phyloP scores from a whole-genome alignment of 2,888 invertebrate species.

The Ellobium chinense region DNA sequence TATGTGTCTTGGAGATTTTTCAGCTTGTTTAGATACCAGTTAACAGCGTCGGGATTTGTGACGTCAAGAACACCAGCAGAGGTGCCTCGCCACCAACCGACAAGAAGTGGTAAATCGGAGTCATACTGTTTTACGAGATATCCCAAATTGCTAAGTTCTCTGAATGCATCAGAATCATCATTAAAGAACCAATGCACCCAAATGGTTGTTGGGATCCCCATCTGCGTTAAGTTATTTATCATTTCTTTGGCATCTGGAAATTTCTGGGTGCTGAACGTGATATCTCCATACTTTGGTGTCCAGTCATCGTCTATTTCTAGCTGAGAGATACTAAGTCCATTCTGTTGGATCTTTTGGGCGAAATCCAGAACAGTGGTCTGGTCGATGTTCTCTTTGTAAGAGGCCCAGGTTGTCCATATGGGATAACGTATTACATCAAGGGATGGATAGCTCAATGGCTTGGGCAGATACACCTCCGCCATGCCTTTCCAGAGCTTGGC shows the following conservation, averaged over 20 bases:
- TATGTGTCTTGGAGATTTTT: slow-evolving; percentile 83
- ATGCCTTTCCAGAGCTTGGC: slow-evolving; percentile 76
- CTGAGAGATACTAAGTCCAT: slow-evolving; percentile 70
- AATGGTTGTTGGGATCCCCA: slow-evolving; percentile 88
- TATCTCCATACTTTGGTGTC: slow-evolving; percentile 92
- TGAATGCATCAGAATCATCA: slow-evolving; percentile 87
- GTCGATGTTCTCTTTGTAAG: slow-evolving; percentile 85
- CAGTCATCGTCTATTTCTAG: slow-evolving; percentile 90
- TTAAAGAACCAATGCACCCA: slow-evolving; percentile 82
- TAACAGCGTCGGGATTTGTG: slow-evolving; percentile 89
- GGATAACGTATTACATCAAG: slow-evolving; percentile 87
- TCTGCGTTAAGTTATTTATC: slow-evolving; percentile 81
- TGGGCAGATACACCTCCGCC: slow-evolving; percentile 83
- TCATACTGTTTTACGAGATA: slow-evolving; percentile 38
- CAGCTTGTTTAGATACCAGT: slow-evolving; percentile 87
- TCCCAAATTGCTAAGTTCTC: slow-evolving; percentile 79
- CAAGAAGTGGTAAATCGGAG: slow-evolving; percentile 60
- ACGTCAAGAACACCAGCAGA: slow-evolving; percentile 89
- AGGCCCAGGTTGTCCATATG: slow-evolving; percentile 94
- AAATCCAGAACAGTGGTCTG: slow-evolving; percentile 79
- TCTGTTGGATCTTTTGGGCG: slow-evolving; percentile 62
- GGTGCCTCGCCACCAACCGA: slow-evolving; percentile 90
- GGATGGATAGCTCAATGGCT: slow-evolving; percentile 84
- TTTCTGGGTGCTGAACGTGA: slow-evolving; percentile 85
- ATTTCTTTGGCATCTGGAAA: slow-evolving; percentile 86